Evolutionary conservation across 2,797 vertebrate genomes (phyloP).

Genomic region (Scarus forsteni): DNA sequence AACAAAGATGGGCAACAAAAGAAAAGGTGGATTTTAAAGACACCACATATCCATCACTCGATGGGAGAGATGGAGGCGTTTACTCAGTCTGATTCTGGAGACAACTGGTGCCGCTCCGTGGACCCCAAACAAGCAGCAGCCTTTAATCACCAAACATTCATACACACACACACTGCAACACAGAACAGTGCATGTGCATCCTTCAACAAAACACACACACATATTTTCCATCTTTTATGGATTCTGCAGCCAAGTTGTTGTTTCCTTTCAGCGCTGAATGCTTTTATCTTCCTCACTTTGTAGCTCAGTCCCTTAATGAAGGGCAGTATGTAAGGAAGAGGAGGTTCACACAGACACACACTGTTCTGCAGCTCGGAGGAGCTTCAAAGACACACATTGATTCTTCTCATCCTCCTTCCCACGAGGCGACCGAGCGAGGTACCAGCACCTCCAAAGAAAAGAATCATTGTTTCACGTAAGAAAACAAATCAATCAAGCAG

Average conservation of each 20-base stretch:
- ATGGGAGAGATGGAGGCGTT: too few species aligned
- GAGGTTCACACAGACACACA: constrained; percentile 55
- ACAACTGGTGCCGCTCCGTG: constrained; percentile 54
- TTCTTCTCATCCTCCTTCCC: constrained; percentile 64
- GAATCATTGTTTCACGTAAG: constrained; percentile 40
- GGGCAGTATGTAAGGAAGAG: constrained; percentile 63
- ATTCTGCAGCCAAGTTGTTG: constrained; percentile 69
- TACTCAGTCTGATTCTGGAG: constrained; percentile 8
- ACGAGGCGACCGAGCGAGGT: constrained; percentile 48
- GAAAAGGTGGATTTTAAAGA: too few species aligned
- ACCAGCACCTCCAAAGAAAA: constrained; percentile 60
- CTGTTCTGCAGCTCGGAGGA: constrained; percentile 54
- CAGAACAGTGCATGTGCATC: constrained; percentile 21
- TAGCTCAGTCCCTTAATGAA: constrained; percentile 73
- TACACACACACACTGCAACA: constrained; percentile 33
- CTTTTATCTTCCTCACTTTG: constrained; percentile 70
- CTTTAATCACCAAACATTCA: constrained; percentile 69
- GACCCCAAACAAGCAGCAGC: constrained; percentile 67
- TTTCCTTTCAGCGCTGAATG: constrained; percentile 66
- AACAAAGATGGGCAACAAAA: too few species aligned
- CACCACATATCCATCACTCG: too few species aligned
- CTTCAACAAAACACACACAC: constrained; percentile 17
- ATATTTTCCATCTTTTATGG: constrained; percentile 57
- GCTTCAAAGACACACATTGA: constrained; percentile 72
- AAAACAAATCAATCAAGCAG: constrained; percentile 58